Conservation (phyloP, 2,797 vertebrate genomes). For the Eutrigla gurnardus region DNA sequence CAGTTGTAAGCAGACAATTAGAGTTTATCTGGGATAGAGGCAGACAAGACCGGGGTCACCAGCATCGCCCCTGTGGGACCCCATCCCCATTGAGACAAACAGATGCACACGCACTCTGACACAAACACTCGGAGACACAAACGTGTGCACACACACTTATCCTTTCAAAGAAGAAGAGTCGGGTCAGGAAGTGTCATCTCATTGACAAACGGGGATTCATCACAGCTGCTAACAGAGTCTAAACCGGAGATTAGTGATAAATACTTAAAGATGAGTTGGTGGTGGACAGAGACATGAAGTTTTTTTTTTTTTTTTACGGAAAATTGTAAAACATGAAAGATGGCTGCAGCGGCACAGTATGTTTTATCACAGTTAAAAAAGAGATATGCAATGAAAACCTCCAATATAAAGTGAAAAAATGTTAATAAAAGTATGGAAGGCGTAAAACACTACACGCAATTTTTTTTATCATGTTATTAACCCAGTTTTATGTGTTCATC, state of each 20-base stretch:
- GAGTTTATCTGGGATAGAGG: conserved; percentile 90
- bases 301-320: conserved; percentile 21
- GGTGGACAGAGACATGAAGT: conserved; percentile 26
- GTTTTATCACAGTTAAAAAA: conserved; percentile 22
- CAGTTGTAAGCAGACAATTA: conserved; percentile 92
- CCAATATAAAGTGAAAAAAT: conserved; percentile 13
- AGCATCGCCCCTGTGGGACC: conserved; percentile 83
- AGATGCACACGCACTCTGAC: conserved; percentile 79
- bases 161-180: conserved; percentile 71
- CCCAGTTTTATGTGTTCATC: conserved; percentile 64
- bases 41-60: conserved; percentile 88
- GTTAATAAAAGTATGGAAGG: conserved; percentile 16
- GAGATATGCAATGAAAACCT: conserved; percentile 17
- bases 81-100: conserved; percentile 81
- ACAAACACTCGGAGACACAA: conserved; percentile 66
- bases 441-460: conserved; percentile 24
- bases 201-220: conserved; percentile 76
- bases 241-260: conserved; percentile 58
- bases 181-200: conserved; percentile 82
- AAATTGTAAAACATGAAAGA: conserved; percentile 27
- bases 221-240: conserved; percentile 61
- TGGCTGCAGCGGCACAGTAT: neutral
- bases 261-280: conserved; percentile 31
- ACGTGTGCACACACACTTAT: conserved; percentile 72
- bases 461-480: conserved; percentile 57